These are phyloP conservation scores for Argynnis bischoffii DNA, from an alignment of 2,888 invertebrate species.

Conservation along the genomic window DNA sequence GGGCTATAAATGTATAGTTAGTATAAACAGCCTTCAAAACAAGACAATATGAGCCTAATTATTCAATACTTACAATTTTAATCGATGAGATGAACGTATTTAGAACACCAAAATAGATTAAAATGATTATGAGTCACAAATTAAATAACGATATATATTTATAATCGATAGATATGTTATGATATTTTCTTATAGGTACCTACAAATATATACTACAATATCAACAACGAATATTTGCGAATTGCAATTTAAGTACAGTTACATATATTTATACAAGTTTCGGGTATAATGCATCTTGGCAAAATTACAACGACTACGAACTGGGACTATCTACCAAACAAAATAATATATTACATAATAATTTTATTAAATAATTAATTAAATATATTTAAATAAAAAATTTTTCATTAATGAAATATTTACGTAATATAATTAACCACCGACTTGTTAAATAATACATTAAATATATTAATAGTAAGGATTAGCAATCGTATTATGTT, in stretches of 20 bases:
- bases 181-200: constrained; percentile 12
- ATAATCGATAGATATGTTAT: background rate
- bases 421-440: background rate
- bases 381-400: background rate
- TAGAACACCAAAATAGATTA: background rate
- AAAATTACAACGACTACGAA: constrained; percentile 28
- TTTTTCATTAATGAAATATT: background rate
- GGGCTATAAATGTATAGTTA: background rate
- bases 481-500: background rate
- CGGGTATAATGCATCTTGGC: constrained; percentile 17
- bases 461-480: background rate
- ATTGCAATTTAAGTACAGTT: constrained; percentile 25
- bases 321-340: constrained; percentile 4
- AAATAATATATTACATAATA: background rate
- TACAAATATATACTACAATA: constrained; percentile 27
- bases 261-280: constrained; percentile 26
- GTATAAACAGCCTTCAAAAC: background rate
- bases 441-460: background rate
- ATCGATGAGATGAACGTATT: background rate
- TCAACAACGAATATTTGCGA: constrained; percentile 35
- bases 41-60: constrained; percentile 8
- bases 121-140: background rate
- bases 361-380: constrained; percentile 3
- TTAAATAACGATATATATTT: constrained; percentile 11
- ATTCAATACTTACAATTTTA: constrained; percentile 4